These are phyloP conservation scores for Watsonalla cultraria DNA, from an alignment of 2,888 invertebrate genomes.

Conservation along the genomic window DNA sequence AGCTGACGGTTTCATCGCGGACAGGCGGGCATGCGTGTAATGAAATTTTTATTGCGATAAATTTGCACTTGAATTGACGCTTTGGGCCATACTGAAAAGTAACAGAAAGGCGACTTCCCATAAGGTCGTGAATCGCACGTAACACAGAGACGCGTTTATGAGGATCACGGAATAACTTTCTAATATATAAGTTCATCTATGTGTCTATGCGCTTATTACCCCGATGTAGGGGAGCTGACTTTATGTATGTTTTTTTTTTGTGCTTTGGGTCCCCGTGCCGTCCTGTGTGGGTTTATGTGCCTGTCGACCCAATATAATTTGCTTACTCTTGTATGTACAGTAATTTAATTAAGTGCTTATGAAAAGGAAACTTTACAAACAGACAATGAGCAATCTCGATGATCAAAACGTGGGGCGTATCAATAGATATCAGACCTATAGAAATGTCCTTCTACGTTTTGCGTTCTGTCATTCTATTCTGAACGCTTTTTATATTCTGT, in stretches of 20 bases:
- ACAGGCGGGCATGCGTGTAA: slow-evolving; percentile 30
- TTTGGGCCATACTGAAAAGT: slow-evolving; percentile 11
- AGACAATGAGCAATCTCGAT: not conserved
- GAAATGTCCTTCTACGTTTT: too few species aligned
- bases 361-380: not conserved
- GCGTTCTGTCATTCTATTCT: too few species aligned
- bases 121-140: too few species aligned
- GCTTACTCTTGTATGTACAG: not conserved
- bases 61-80: slow-evolving; percentile 43
- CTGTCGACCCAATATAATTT: slow-evolving; percentile 5
- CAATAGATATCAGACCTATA: too few species aligned
- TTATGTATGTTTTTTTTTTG: too few species aligned
- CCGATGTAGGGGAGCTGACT: too few species aligned
- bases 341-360: slow-evolving; percentile 4
- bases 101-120: too few species aligned
- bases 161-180: too few species aligned
- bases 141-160: too few species aligned
- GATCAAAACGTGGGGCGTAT: not conserved
- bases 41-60: slow-evolving; percentile 45
- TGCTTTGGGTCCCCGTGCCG: slow-evolving; percentile 8
- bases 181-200: too few species aligned
- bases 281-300: slow-evolving; percentile 20
- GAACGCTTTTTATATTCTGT: too few species aligned
- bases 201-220: too few species aligned
- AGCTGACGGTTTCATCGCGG: slow-evolving; percentile 17